Percentiles rank a stretch among this genome's conserved stretches.
Conservation (phyloP, 2,797 vertebrate genomes). For the Kryptopterus vitreolus region DNA sequence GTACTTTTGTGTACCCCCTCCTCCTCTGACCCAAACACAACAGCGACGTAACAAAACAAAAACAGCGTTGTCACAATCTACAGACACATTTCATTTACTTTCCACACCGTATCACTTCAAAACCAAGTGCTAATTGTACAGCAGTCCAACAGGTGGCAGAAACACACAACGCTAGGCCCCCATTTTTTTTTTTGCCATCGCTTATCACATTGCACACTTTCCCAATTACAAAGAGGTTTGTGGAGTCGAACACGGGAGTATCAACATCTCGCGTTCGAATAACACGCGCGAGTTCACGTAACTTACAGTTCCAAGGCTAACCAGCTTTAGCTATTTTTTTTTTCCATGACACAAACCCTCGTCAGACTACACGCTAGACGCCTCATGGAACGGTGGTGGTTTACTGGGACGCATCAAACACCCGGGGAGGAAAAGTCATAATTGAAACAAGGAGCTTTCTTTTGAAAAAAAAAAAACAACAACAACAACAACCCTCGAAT, state of each 20-base stretch:
- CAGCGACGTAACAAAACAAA: too few species aligned
- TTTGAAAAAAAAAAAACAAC: constrained; percentile 56
- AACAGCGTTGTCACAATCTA: too few species aligned
- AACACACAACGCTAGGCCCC: constrained; percentile 67
- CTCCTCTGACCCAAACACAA: too few species aligned
- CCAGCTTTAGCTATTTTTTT: constrained; percentile 61
- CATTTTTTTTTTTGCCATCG: constrained; percentile 33
- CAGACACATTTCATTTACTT: constrained; percentile 2
- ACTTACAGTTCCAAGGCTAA: constrained; percentile 65
- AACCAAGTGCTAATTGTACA: constrained; percentile 62
- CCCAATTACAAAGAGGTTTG: constrained; percentile 55
- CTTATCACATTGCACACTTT: background rate
- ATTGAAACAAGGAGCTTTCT: constrained; percentile 58
- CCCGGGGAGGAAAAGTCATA: constrained; percentile 79
- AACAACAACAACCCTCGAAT: constrained; percentile 45
- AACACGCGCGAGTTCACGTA: constrained; percentile 73
- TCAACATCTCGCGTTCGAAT: constrained; percentile 56
- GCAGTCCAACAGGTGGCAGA: constrained; percentile 81
- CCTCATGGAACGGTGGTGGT: constrained; percentile 61
- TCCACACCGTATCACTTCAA: constrained; percentile 1
- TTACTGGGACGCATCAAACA: constrained; percentile 51
- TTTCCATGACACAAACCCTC: constrained; percentile 58
- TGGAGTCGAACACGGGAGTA: constrained; percentile 56
- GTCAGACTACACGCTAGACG: constrained; percentile 75
- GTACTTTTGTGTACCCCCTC: too few species aligned